Evolutionary conservation across 2,888 invertebrate genomes (phyloP), one percentile per base, ranked within the genome.

Genomic region (Hydrotaea cyrtoneurina): DNA sequence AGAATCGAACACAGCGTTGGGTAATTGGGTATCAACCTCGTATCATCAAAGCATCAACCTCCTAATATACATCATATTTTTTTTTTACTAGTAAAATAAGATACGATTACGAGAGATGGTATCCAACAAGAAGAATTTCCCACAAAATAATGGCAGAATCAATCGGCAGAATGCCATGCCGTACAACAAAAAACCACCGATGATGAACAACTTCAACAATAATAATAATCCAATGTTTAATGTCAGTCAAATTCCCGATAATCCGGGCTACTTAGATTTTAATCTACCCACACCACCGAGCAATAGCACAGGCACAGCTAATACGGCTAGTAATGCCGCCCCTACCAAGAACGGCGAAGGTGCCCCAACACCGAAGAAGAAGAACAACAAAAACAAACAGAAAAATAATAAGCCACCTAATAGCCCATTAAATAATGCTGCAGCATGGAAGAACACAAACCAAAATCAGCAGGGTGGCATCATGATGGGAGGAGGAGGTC

Each of bases 181-280:
- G 23, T 90, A 90, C 57, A 88, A 88, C 31, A 90, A 89, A 77
- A 86, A 86, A 78, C 86, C 86, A 80, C 78, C 66, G 64, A 78
- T 39, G 43, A 87, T 86, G 71, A 89, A 88, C 26, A 89, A 88
- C 26, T 81, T 72, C 66, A 79, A 84, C 66, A 76, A 85, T 17
- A 83, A 80, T 59, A 86, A 86, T 57, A 89, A 89, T 76, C 88
- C 90, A 46, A 91, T 92, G 90, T 92, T 91, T 86, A 89, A 90
- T 81, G 90, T 91, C 77, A 90, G 89, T 82, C 92, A 92, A 85
- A 92, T 92, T 87, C 92, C 92, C 36, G 92, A 92, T 81, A 92
- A 92, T 88, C 91, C 92, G 2, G 92, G 92, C 0, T 92, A 92
- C 80, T 90, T 92, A 84, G 92, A 92, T 84, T 92, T 92, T 46